A percentile compares a stretch with the other conserved stretches of the same genome.
These are phyloP conservation scores for Teleogryllus occipitalis DNA, from an alignment of 1,140 invertebrate genomes.

Conservation along the genomic window DNA sequence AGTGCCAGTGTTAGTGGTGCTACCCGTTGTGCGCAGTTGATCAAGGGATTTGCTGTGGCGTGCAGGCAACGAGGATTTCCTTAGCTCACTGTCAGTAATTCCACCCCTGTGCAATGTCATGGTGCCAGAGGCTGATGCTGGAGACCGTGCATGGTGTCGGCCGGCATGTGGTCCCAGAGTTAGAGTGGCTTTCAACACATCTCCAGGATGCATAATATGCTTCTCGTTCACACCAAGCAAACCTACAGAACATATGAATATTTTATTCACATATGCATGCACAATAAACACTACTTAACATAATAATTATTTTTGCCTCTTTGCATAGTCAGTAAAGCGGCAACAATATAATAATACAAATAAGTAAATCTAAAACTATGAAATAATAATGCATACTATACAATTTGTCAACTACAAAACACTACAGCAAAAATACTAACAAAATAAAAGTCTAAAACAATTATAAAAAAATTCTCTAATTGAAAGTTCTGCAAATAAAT, in stretches of 20 bases:
- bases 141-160: slow-evolving; percentile 28
- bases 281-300: not conserved
- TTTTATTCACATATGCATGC: not conserved
- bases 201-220: slow-evolving; percentile 33
- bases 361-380: too few relatives aligned
- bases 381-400: too few relatives aligned
- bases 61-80: slow-evolving; percentile 45
- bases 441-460: too few relatives aligned
- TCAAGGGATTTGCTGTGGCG: slow-evolving; percentile 73
- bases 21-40: slow-evolving; percentile 41
- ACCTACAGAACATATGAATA: slow-evolving; percentile 4
- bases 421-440: too few relatives aligned
- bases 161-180: slow-evolving; percentile 33
- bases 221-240: slow-evolving; percentile 30
- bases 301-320: too few relatives aligned
- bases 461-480: too few relatives aligned
- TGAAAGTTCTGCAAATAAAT: too few relatives aligned
- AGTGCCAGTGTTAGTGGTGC: not conserved
- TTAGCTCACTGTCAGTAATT: slow-evolving; percentile 16
- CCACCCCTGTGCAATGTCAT: slow-evolving; percentile 14
- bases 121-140: slow-evolving; percentile 28
- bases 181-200: slow-evolving; percentile 37
- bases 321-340: too few relatives aligned
- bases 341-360: too few relatives aligned
- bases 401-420: too few relatives aligned